Evolutionary conservation across 2,888 invertebrate species (phyloP).

Genomic region (Polydrusus cervinus): DNA sequence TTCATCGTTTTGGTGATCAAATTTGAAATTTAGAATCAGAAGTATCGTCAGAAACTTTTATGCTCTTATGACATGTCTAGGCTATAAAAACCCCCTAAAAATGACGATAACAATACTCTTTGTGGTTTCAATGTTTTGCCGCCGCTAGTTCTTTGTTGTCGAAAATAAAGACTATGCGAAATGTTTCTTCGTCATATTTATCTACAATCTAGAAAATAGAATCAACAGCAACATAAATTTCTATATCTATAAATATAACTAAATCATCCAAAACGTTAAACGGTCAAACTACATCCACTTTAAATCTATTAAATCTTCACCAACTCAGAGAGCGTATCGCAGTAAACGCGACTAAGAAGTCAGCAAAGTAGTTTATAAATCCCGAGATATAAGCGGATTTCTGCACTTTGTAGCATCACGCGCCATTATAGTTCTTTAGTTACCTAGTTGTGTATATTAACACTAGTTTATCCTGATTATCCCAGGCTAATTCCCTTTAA

Average conservation of each 20-base stretch:
- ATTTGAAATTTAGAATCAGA: too few species aligned
- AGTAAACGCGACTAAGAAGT: slow-evolving; percentile 52
- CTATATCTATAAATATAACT: not conserved
- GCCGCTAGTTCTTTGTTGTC: too few species aligned
- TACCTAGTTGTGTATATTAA: slow-evolving; percentile 55
- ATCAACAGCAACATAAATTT: too few species aligned
- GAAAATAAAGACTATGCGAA: too few species aligned
- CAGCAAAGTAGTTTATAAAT: slow-evolving; percentile 51
- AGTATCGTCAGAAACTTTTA: too few species aligned
- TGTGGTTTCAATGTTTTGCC: too few species aligned
- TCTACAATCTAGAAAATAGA: too few species aligned
- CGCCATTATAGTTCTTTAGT: slow-evolving; percentile 53
- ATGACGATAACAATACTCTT: too few species aligned
- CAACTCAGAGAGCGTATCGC: slow-evolving; percentile 36
- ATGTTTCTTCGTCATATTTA: too few species aligned
- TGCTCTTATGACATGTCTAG: too few species aligned
- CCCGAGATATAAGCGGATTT: slow-evolving; percentile 51
- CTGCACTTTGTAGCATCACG: slow-evolving; percentile 52
- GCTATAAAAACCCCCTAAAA: too few species aligned
- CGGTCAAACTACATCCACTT: slow-evolving; percentile 22
- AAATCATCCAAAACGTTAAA: slow-evolving; percentile 8
- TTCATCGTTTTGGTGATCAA: too few species aligned
- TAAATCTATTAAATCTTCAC: slow-evolving; percentile 36
- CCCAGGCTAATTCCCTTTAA: slow-evolving; percentile 50
- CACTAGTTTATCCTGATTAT: slow-evolving; percentile 56